Conservation (phyloP, 2,797 vertebrate species). For the Bradypodion pumilum region DNA sequence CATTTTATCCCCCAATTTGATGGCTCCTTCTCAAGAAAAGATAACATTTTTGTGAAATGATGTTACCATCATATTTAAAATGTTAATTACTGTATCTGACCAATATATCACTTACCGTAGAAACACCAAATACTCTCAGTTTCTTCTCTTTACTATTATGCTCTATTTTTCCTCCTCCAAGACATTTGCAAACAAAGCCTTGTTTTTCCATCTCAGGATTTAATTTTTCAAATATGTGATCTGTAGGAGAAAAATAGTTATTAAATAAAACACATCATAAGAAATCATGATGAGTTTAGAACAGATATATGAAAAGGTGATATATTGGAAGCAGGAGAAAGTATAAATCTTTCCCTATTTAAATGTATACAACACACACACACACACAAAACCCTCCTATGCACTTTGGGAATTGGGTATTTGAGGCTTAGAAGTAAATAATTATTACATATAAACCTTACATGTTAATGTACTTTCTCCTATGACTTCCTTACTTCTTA, state of each 20-base stretch:
- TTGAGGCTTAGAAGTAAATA: background rate
- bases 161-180: conserved; percentile 91
- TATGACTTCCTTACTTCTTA: no score
- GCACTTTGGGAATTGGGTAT: background rate
- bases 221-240: conserved; percentile 91
- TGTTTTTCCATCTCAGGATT: conserved; percentile 82
- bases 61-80: no score
- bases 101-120: conserved; percentile 80
- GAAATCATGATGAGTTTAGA: background rate
- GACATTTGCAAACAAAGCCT: conserved; percentile 86
- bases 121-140: conserved; percentile 86
- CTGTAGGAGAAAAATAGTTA: conserved; percentile 68
- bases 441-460: background rate
- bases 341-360: background rate
- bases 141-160: conserved; percentile 86
- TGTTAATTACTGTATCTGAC: no score
- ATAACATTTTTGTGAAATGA: background rate
- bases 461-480: no score
- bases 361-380: background rate
- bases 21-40: background rate
- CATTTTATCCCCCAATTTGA: background rate
- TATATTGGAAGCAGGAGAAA: background rate
- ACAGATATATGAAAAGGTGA: background rate
- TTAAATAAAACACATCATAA: background rate
- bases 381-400: background rate